Evolutionary conservation across 2,888 invertebrate genomes (phyloP).

Genomic region (Dolomedes plantarius): DNA sequence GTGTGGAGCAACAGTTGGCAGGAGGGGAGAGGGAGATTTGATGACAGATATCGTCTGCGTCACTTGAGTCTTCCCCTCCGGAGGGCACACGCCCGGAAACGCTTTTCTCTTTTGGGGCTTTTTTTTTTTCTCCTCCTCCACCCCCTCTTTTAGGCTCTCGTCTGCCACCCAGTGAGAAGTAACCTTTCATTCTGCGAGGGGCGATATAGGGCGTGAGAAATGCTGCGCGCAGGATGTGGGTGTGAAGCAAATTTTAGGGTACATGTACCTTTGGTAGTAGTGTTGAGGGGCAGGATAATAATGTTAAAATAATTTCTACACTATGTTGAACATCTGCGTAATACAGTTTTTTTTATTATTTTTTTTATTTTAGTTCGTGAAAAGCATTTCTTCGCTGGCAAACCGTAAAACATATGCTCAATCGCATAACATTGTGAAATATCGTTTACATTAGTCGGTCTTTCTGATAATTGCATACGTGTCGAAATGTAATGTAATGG

Average conservation of each 20-base stretch:
- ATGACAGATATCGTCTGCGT: constrained; percentile 25
- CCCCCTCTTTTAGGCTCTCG: constrained; percentile 6
- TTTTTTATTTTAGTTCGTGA: not conserved
- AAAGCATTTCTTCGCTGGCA: too few species aligned
- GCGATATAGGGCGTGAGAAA: constrained; percentile 60
- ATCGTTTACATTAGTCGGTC: too few species aligned
- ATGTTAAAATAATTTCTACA: too few species aligned
- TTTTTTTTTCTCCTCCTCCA: not conserved
- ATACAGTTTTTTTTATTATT: too few species aligned
- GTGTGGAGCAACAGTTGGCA: constrained; percentile 61
- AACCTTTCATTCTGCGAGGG: constrained; percentile 53
- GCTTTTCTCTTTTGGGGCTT: not conserved
- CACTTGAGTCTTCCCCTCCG: constrained; percentile 4
- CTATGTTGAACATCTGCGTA: not conserved
- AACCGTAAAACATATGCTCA: too few species aligned
- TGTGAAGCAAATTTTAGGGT: not conserved
- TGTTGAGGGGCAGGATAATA: not conserved
- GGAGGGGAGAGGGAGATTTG: constrained; percentile 6
- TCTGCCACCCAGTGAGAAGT: constrained; percentile 49
- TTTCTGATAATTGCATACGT: too few species aligned
- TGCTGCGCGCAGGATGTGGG: constrained; percentile 6
- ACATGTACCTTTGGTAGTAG: not conserved
- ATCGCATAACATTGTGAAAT: too few species aligned
- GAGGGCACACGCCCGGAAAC: constrained; percentile 58
- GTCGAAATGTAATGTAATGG: too few species aligned